A percentile compares a stretch with the other conserved stretches of the same genome.
Evolutionary conservation across 2,797 vertebrate species (phyloP).

Genomic region (Halcyon badia): DNA sequence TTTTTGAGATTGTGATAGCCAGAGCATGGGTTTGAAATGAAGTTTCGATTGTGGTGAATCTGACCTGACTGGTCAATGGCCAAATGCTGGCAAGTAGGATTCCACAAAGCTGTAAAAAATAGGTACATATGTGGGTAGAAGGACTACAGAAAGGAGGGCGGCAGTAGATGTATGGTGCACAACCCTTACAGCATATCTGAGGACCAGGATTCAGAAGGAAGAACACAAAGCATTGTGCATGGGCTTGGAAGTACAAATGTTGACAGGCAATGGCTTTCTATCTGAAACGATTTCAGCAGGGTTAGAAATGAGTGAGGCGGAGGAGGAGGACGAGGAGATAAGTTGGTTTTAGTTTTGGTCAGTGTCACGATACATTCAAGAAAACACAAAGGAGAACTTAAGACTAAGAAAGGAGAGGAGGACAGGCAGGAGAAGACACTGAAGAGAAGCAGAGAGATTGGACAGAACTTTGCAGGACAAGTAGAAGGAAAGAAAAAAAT

Average conservation of each 20-base stretch:
- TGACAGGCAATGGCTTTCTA: background rate
- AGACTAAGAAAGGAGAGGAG: background rate
- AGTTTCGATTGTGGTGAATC: background rate
- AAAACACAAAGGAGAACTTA: background rate
- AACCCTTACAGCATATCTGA: background rate
- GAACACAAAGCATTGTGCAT: background rate
- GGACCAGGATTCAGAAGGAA: background rate
- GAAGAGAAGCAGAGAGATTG: background rate
- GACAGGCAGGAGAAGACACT: background rate
- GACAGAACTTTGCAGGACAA: background rate
- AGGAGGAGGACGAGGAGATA: background rate
- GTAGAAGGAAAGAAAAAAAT: background rate
- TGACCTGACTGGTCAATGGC: background rate
- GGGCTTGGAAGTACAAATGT: background rate
- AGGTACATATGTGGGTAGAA: background rate
- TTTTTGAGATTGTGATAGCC: background rate
- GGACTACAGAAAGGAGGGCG: background rate
- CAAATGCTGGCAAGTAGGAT: background rate
- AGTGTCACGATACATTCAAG: background rate
- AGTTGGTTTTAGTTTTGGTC: background rate
- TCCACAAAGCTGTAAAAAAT: background rate
- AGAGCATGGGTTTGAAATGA: background rate
- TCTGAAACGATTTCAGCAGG: background rate
- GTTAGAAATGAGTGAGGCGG: background rate
- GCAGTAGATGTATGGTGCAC: background rate